Percentiles rank a stretch among this genome's conserved stretches.
Evolutionary conservation across 2,113 vertebrate genomes (phyloP).

Genomic region (Empidonax alnorum): DNA sequence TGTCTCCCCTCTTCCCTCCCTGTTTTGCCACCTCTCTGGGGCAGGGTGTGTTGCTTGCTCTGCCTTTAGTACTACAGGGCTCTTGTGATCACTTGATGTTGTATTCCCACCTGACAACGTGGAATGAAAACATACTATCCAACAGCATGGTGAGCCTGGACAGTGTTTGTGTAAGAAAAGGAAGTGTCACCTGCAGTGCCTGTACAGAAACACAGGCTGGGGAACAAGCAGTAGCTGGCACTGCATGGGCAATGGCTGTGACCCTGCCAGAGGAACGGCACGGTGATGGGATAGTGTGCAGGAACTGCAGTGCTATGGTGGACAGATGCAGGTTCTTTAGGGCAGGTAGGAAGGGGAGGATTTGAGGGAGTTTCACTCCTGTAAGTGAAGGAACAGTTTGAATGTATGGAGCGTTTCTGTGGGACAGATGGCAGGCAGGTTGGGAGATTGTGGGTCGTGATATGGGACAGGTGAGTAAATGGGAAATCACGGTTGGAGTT

Average conservation of each 20-base stretch:
- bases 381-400: background rate
- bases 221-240: background rate
- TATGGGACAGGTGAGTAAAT: background rate
- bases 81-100: background rate
- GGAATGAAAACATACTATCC: background rate
- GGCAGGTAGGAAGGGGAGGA: background rate
- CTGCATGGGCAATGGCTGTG: rapidly evolving
- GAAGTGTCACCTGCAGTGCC: background rate
- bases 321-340: background rate
- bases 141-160: background rate
- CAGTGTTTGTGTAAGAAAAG: background rate
- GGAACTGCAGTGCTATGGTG: too few species aligned
- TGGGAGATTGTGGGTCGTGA: background rate
- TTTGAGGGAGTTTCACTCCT: background rate
- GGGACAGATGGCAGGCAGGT: background rate
- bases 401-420: background rate
- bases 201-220: background rate
- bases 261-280: background rate
- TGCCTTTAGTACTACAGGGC: background rate
- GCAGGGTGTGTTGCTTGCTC: background rate
- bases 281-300: rapidly evolving
- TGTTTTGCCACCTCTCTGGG: background rate
- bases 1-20: background rate
- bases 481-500: background rate
- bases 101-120: rapidly evolving